phyloP scores from a whole-genome alignment of 2,113 vertebrate species.

The Eulacestoma nigropectus region DNA sequence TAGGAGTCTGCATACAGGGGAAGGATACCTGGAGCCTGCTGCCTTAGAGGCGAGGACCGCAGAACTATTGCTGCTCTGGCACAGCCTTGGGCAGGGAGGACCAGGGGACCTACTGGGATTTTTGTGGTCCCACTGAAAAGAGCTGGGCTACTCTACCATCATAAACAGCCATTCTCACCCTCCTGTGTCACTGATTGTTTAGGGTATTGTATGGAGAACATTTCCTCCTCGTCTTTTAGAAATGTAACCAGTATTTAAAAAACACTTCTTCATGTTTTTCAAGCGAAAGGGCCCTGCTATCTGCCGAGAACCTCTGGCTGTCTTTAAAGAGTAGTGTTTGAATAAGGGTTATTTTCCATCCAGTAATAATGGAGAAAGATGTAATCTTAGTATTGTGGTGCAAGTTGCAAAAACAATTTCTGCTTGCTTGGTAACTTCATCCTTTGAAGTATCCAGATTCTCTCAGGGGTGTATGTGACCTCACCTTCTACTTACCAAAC shows the following conservation, averaged over 20 bases:
- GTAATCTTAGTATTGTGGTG: slow-evolving; percentile 21
- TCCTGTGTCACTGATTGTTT: background rate
- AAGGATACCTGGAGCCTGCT: background rate
- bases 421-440: slow-evolving; percentile 41
- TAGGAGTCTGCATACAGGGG: background rate
- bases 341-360: slow-evolving; percentile 10
- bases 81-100: fast-evolving
- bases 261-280: background rate
- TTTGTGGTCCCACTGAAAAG: background rate
- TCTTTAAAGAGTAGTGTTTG: background rate
- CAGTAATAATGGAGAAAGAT: background rate
- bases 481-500: slow-evolving; percentile 56
- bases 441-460: slow-evolving; percentile 54
- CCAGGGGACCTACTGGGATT: background rate
- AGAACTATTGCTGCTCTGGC: background rate
- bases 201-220: background rate
- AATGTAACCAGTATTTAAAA: background rate
- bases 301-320: background rate
- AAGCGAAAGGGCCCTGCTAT: background rate
- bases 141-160: background rate
- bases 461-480: slow-evolving; percentile 54
- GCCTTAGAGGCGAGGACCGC: background rate
- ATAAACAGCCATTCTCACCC: background rate
- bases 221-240: background rate
- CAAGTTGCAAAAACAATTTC: slow-evolving; percentile 49